Conservation (phyloP, 2,888 invertebrate species). For the Odontocolon sp. region DNA sequence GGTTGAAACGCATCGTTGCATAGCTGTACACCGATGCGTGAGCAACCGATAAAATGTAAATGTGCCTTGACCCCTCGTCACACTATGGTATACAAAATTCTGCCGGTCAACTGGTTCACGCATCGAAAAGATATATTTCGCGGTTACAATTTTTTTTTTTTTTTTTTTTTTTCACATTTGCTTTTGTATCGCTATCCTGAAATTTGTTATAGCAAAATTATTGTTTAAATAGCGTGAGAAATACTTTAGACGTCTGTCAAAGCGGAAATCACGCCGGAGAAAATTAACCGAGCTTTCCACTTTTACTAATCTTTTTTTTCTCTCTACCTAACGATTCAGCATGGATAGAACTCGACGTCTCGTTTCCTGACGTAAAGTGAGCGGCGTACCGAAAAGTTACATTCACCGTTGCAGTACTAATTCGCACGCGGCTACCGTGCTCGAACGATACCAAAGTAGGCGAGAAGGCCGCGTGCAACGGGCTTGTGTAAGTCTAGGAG, state of each 20-base stretch:
- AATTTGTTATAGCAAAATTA: background rate
- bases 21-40: constrained; percentile 35
- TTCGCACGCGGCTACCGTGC: constrained; percentile 55
- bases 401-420: constrained; percentile 54
- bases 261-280: constrained; percentile 45
- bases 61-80: constrained; percentile 29
- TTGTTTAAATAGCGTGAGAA: constrained; percentile 16
- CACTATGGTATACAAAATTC: constrained; percentile 24
- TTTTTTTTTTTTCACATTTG: background rate
- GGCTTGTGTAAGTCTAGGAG: constrained; percentile 52
- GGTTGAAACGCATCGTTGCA: constrained; percentile 31
- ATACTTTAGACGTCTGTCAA: constrained; percentile 25
- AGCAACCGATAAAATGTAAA: constrained; percentile 56
- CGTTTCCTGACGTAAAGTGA: constrained; percentile 44
- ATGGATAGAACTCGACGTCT: constrained; percentile 12
- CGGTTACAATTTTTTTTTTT: too few species aligned
- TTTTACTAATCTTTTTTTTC: constrained; percentile 1
- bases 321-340: background rate
- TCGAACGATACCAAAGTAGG: constrained; percentile 28
- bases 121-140: constrained; percentile 23
- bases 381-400: constrained; percentile 57
- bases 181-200: background rate
- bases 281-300: constrained; percentile 46
- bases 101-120: constrained; percentile 11
- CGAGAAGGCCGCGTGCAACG: constrained; percentile 31